phyloP scores from a whole-genome alignment of 1,140 invertebrate genomes.

The Nylanderia fulva region DNA sequence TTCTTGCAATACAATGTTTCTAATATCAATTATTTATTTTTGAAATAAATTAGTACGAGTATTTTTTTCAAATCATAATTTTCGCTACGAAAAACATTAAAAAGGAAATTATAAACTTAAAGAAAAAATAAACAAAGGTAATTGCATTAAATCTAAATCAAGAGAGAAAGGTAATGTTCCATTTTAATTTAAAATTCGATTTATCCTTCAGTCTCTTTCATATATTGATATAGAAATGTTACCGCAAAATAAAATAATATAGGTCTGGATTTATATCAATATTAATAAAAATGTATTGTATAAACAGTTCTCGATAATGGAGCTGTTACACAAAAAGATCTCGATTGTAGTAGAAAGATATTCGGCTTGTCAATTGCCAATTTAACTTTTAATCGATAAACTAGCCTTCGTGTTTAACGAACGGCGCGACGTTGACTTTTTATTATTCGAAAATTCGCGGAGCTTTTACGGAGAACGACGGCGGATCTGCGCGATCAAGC shows the following conservation, averaged over 20 bases:
- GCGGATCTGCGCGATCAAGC: neutral
- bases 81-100: neutral
- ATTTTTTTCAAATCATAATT: neutral
- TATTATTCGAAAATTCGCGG: conserved; percentile 4
- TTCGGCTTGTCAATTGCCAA: conserved; percentile 1
- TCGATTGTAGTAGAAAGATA: conserved; percentile 11
- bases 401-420: conserved; percentile 1
- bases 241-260: neutral
- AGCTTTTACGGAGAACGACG: neutral
- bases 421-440: conserved; percentile 8
- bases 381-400: conserved; percentile 47
- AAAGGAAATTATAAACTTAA: neutral
- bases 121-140: neutral
- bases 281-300: conserved; percentile 36
- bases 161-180: neutral
- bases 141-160: conserved; percentile 7
- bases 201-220: neutral
- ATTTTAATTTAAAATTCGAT: conserved; percentile 1
- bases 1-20: conserved; percentile 1
- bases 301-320: neutral
- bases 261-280: neutral
- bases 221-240: neutral
- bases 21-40: neutral
- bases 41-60: neutral
- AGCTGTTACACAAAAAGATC: conserved; percentile 26